Base-by-base conservation (phyloP, 2,113 vertebrate genomes). In the Oenanthe melanoleuca region DNA sequence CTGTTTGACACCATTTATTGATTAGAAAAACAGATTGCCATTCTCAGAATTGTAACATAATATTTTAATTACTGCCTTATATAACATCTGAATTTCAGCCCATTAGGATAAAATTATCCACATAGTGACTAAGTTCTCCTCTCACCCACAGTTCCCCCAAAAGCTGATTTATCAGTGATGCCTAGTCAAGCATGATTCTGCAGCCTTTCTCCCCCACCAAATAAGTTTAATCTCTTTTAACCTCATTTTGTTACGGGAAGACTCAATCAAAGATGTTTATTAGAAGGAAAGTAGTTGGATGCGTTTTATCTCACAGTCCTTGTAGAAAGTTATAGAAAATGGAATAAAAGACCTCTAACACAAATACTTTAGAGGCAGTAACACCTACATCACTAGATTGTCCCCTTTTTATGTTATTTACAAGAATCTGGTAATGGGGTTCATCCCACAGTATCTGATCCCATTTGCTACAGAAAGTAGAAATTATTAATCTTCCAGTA, bases 1-100 rank as follows among this genome's bases (percentile, higher is more conserved):
- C 94, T 95, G 92, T 93, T 96, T 96, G 88, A 97, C 96, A 96
- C 95, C 60, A 38, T 94, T 96, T 97, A 98, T 98, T 97, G 97
- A 97, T 97, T 95, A 95, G 90, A 94, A 94, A 97, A 97, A 88
- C 95, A 97, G 95, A 97, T 95, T 97, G 94, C 87, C 80, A 52
- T 92, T 95, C 93, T 94, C 84, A 72, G 88, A 94, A 94, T 73
- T 79, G 95, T 96, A 97, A 97, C 90, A 74, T 83, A 93, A 97
- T 95, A 96, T 96, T 97, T 97, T 97, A 97, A 97, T 97, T 97
- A 95, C 95, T 92, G 80, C 74, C 89, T 89, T 73, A 89, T 69
- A 89, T 53, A 92, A 84, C 77, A 88, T 88, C 94, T 91, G 92
- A 96, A 95, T 97, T 97, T 89, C 87, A 96, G 91, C 78, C 91